Evolutionary conservation across 2,888 invertebrate species (phyloP), one percentile per base, ranked within the genome.

Genomic region (Dicyrtomina minuta): DNA sequence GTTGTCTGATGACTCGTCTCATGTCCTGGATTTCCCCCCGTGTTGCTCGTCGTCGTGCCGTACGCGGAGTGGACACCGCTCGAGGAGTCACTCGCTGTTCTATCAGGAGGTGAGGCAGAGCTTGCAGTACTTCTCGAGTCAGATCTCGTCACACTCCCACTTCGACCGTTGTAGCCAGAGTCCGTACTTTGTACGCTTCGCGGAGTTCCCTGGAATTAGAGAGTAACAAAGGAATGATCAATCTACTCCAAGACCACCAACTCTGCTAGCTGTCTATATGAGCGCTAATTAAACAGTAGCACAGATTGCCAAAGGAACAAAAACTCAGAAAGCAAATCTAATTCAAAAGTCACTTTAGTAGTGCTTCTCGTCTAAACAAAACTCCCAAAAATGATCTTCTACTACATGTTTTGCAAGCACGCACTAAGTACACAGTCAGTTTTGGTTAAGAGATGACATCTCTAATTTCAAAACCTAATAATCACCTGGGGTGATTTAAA

Each of bases 21-120:
- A 20, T 53, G 17, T 27, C 26, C 43, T 4, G 62, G 41, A 55
- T 62, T 68, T 22, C 60, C 49, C 24, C 33, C 60, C 6, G 26
- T 13, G 24, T 60, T 60, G 70, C 72, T 66, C 68, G n/a, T n/a
- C n/a, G n/a, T n/a, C n/a, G 68, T 60, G 15, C 68, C 44, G 46
- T 62, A 68, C 8, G 74, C 68, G 1, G 76, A 76, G 17, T 74
- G 74, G 24, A 74, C 75, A 12, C 74, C 75, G 58, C 75, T 75
- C 22, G 73, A 74, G 4, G 74, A 73, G 41, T 66, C 66, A 58
- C 58, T 59, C 12, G 58, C 70, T 39, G 68, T 69, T 20, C 72
- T 60, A 51, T 75, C 75, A 24, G 75, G 74, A 0, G 77, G 75
- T 33, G 75, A 75, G n/a, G 74, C 74, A 5, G 77, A 74, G 60